Evolutionary conservation across 2,797 vertebrate genomes (phyloP).

Genomic region (Pseudocheirus occidentalis): DNA sequence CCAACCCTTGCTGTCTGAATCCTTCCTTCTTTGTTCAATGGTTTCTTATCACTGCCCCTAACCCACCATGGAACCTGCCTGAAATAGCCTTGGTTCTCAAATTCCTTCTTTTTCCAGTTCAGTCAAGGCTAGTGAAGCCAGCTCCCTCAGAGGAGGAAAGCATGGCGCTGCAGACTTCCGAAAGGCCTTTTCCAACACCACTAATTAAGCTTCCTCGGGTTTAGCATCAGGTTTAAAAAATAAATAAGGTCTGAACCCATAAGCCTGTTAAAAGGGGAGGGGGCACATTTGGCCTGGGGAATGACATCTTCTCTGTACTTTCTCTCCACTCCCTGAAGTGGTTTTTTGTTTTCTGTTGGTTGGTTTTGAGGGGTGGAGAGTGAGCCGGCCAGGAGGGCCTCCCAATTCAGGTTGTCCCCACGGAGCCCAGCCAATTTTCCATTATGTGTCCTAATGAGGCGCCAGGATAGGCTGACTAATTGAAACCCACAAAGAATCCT

Average conservation of each 20-base stretch:
- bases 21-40: background rate
- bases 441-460: conserved; percentile 68
- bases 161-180: background rate
- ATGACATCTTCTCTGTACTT: conserved; percentile 10
- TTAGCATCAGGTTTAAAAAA: background rate
- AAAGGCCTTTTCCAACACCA: background rate
- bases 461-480: conserved; percentile 62
- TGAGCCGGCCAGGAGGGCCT: conserved; percentile 31
- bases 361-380: conserved; percentile 1
- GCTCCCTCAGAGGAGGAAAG: background rate
- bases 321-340: background rate
- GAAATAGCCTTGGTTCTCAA: background rate
- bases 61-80: background rate
- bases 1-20: background rate
- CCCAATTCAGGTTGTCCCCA: conserved; percentile 37
- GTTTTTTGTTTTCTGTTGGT: background rate
- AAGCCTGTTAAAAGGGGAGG: conserved; percentile 9
- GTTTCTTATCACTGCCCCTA: background rate
- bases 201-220: background rate
- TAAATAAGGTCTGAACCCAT: background rate
- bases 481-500: conserved; percentile 72
- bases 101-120: background rate
- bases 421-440: conserved; percentile 64
- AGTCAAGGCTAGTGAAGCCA: background rate
- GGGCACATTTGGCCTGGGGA: background rate